Base-by-base conservation (phyloP, 2,888 invertebrate genomes). In the Pterostichus niger region DNA sequence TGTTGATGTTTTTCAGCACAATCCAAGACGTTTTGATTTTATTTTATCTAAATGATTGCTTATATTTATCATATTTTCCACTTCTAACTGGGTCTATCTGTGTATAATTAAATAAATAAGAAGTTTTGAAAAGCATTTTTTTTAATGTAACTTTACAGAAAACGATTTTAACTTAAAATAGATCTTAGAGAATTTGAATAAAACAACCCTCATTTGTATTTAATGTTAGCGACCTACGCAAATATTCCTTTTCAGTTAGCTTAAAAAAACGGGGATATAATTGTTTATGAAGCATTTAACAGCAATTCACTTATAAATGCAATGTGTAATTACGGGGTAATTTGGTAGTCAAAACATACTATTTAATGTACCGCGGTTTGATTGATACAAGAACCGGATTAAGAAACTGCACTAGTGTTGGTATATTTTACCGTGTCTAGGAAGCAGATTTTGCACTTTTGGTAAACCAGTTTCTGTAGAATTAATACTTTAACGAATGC, bases 271-370 rank as follows among this genome's bases (percentile, higher is more conserved):
- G 15, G 13, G 46, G 15, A 0, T 15, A 46, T 49, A 17, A 73
- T 46, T 17, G 73, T 73, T 49, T 73, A 73, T 17, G 13, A 46
- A 46, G 44, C 73, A 73, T 13, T 73, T 73, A 73, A 44, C 9
- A 9, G 44, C 11, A 46, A 73, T 46, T n/a, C 44, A 68, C 11
- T 73, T 44, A 46, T 17, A 44, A 46, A 44, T 6, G 73, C 6
- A 73, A 73, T 73, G 40, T 73, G 24, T 73, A 73, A 73, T 73
- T 73, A 44, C 9, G 6, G 73, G 49, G 73, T 73, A 73, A 49
- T 73, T 73, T 73, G 49, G 73, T 15, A 73, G 73, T 73, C 24
- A 46, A 73, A 59, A 73, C 24, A 73, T 46, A 46, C 46, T 15
- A 49, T 73, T 59, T 73, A 73, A 44, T 73, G 73, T 17, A 64